Evolutionary conservation across 1,140 invertebrate species (phyloP).

Genomic region (Glossosoma conforme): DNA sequence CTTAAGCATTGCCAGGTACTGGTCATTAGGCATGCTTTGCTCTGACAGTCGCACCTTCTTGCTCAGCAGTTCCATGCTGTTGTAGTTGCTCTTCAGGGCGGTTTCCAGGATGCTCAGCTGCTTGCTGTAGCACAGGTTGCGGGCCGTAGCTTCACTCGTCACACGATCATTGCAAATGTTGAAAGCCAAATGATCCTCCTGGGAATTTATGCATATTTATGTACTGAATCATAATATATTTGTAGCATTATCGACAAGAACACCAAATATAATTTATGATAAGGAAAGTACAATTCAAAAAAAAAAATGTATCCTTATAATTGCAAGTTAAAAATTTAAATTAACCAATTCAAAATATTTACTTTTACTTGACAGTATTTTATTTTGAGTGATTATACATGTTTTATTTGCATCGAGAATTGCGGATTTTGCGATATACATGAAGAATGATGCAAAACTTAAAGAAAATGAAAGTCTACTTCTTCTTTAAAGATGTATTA

Average conservation of each 20-base stretch:
- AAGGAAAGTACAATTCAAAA: background rate
- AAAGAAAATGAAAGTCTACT: no score
- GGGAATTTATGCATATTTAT: no score
- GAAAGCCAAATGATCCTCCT: slow-evolving; percentile 26
- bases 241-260: background rate
- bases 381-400: no score
- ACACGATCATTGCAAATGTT: slow-evolving; percentile 24
- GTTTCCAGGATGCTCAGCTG: slow-evolving; percentile 26
- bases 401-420: no score
- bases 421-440: no score
- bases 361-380: no score
- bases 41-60: slow-evolving; percentile 25
- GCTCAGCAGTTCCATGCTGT: slow-evolving; percentile 23
- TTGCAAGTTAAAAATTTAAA: no score
- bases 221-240: no score
- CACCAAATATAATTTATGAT: slow-evolving; percentile 4
- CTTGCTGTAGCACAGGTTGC: slow-evolving; percentile 19
- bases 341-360: no score
- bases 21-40: slow-evolving; percentile 25
- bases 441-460: no score
- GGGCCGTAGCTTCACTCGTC: slow-evolving; percentile 14
- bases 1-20: slow-evolving; percentile 27
- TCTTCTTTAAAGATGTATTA: no score
- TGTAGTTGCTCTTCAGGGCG: slow-evolving; percentile 25
- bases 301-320: no score